These are phyloP conservation scores for Ectropis crepuscularia DNA, from an alignment of 2,888 invertebrate genomes.

Conservation along the genomic window DNA sequence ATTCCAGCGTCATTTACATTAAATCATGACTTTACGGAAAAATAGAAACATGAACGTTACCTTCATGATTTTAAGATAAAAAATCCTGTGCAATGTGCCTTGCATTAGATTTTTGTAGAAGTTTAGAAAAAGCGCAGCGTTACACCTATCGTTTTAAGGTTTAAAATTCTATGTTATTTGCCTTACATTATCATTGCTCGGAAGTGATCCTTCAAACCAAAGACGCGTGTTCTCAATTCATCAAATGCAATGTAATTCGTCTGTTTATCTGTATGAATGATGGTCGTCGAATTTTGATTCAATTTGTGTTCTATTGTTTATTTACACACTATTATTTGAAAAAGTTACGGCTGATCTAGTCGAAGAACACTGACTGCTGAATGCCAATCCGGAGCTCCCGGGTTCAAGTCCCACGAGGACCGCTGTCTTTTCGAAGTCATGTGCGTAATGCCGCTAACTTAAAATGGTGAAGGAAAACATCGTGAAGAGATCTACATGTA, in stretches of 20 bases:
- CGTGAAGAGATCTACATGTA: no score
- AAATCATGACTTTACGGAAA: neutral
- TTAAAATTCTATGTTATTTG: constrained; percentile 1
- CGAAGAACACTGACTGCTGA: no score
- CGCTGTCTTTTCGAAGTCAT: no score
- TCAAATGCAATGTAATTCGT: constrained; percentile 55
- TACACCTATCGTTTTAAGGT: neutral
- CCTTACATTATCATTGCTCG: constrained; percentile 38
- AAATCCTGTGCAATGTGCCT: neutral
- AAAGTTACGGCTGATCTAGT: no score
- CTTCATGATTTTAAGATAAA: neutral
- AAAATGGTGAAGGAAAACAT: no score
- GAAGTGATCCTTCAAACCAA: constrained; percentile 60
- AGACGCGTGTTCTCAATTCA: constrained; percentile 71
- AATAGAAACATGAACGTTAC: constrained; percentile 5
- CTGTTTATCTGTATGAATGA: constrained; percentile 44
- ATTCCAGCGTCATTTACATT: neutral
- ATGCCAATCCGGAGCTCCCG: no score
- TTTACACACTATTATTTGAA: no score
- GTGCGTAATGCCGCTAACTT: no score
- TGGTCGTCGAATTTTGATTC: constrained; percentile 36
- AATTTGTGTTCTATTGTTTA: constrained; percentile 36
- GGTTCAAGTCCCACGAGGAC: no score
- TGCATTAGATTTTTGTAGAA: neutral
- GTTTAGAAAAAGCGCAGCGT: neutral